Conservation (phyloP, 2,888 invertebrate species). For the Hirtodrosophila cameraria region DNA sequence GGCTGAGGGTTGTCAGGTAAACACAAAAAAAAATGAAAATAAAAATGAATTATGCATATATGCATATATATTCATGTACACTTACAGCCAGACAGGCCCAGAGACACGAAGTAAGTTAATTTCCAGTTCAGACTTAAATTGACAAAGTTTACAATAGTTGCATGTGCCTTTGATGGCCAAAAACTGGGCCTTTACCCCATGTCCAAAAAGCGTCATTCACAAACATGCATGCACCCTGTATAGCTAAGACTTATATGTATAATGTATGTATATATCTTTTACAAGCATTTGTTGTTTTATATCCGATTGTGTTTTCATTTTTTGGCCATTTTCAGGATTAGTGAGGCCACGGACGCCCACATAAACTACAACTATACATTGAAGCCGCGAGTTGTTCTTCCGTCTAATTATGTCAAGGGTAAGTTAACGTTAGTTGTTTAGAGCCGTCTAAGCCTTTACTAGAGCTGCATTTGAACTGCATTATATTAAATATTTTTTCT, state of each 20-base stretch:
- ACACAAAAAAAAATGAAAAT: slow-evolving; percentile 18
- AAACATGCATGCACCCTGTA: slow-evolving; percentile 1
- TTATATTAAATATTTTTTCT: no score
- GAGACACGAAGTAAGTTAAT: slow-evolving; percentile 70
- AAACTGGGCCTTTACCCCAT: slow-evolving; percentile 26
- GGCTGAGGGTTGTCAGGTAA: slow-evolving; percentile 25
- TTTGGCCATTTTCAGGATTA: slow-evolving; percentile 79
- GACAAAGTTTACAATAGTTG: slow-evolving; percentile 71
- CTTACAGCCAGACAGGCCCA: slow-evolving; percentile 35
- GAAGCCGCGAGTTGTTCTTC: slow-evolving; percentile 88
- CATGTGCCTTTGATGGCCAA: slow-evolving; percentile 48
- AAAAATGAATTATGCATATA: slow-evolving; percentile 12
- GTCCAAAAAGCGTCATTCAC: slow-evolving; percentile 4
- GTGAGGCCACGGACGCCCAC: slow-evolving; percentile 84
- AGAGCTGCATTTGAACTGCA: slow-evolving; percentile 4
- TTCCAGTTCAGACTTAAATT: slow-evolving; percentile 74
- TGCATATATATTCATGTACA: slow-evolving; percentile 12
- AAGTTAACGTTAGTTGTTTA: slow-evolving; percentile 61
- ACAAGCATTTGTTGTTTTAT: slow-evolving; percentile 13
- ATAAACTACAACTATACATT: slow-evolving; percentile 88
- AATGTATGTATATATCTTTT: background rate
- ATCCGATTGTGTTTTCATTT: slow-evolving; percentile 37
- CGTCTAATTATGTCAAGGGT: slow-evolving; percentile 92
- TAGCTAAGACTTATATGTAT: background rate
- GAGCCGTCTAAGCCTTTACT: background rate